These are phyloP conservation scores for Nematostella vectensis DNA, from an alignment of 92 coral and sea anemone genomes.

Conservation along the genomic window DNA sequence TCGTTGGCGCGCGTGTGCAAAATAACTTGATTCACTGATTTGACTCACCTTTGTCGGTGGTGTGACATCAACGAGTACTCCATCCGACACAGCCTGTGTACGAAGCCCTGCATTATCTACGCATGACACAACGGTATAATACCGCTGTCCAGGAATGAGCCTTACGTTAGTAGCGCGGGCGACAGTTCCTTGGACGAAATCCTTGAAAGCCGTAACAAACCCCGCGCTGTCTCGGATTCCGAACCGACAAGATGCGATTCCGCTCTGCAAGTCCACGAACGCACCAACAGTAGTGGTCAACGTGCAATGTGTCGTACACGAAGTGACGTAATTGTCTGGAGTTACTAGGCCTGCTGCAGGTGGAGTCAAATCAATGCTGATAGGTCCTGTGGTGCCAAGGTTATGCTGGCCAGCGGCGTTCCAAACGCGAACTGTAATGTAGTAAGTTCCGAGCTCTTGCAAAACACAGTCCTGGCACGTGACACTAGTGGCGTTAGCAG, in stretches of 20 bases:
- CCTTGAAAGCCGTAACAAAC: conserved; percentile 20
- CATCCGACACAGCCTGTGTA: conserved; percentile 31
- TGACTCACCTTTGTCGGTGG: conserved; percentile 87
- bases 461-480: conserved; percentile 65
- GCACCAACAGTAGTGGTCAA: conserved; percentile 42
- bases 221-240: conserved; percentile 34
- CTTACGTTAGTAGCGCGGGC: conserved; percentile 30
- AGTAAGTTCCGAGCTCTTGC: conserved; percentile 48
- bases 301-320: conserved; percentile 57
- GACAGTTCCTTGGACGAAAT: conserved; percentile 16
- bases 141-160: conserved; percentile 53
- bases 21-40: too few relatives aligned
- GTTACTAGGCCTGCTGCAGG: conserved; percentile 48
- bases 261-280: conserved; percentile 69
- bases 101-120: conserved; percentile 51
- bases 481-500: conserved; percentile 32
- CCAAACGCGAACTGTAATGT: conserved; percentile 68
- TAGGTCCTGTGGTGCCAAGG: conserved; percentile 37
- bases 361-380: conserved; percentile 58
- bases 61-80: conserved; percentile 68
- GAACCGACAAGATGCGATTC: conserved; percentile 54
- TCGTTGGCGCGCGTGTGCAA: too few relatives aligned
- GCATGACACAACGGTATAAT: conserved; percentile 55
- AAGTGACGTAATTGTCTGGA: conserved; percentile 18
- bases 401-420: conserved; percentile 72